These are phyloP conservation scores for Falco berigora DNA, from an alignment of 2,797 vertebrate genomes.

Conservation along the genomic window DNA sequence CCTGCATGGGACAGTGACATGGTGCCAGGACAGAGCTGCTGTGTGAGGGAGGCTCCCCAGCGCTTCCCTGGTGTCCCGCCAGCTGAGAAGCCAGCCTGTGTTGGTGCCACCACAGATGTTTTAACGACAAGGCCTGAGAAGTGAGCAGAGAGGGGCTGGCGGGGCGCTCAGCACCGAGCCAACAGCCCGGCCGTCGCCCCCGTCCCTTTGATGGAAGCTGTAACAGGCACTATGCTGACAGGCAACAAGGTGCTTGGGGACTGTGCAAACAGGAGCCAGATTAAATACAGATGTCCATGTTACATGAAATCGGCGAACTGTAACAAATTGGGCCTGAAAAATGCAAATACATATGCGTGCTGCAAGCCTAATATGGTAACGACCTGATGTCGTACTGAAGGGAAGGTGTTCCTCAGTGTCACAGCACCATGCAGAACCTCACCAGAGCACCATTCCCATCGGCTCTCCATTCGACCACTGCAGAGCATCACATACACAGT, in stretches of 20 bases:
- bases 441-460: too few relatives aligned
- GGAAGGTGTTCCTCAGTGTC: too few relatives aligned
- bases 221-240: rapidly evolving
- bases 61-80: too few relatives aligned
- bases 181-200: too few relatives aligned
- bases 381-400: rapidly evolving
- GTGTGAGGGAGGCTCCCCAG: too few relatives aligned
- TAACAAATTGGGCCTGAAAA: not conserved
- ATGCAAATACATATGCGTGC: rapidly evolving
- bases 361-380: rapidly evolving
- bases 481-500: rapidly evolving
- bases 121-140: too few relatives aligned
- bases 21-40: too few relatives aligned
- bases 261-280: too few relatives aligned
- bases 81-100: not conserved
- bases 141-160: too few relatives aligned
- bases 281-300: not conserved
- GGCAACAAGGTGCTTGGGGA: not conserved
- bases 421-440: too few relatives aligned
- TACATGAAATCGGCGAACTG: rapidly evolving
- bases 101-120: not conserved
- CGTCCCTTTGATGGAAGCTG: not conserved
- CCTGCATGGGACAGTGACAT: not conserved
- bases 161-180: rapidly evolving
- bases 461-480: too few relatives aligned